Base-by-base conservation (phyloP, 2,113 vertebrate genomes). In the Odontesthes bonariensis region DNA sequence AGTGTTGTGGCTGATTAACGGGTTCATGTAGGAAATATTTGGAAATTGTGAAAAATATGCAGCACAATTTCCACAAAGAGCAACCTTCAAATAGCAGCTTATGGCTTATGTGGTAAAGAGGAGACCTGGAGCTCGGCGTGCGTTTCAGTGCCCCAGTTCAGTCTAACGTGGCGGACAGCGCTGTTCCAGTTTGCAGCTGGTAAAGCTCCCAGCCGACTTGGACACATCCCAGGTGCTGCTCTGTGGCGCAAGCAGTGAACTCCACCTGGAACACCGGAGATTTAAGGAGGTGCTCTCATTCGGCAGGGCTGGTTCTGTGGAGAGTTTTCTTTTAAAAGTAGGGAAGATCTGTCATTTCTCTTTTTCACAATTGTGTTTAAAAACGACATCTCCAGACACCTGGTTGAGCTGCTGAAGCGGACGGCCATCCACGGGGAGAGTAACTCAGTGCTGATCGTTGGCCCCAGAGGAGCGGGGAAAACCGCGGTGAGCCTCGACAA, bases 401-500 rank as follows among this genome's bases (percentile, higher is more conserved):
- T 99, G 75, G 87, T 96, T 90, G 98, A 98, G 75, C 92, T 99
- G 82, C 93, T 99, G 81, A 97, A 84, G 81, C 94, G 95, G 69
- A 98, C 97, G 5, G 94, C 91, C 7, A 20, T 96, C 81, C 91
- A 97, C 3, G 98, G 98, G 68, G 98, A 99, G 87, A 98, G 98
- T 62, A 99, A 99, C 63, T 99, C 98, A 0, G 94, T 97, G 51
- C 95, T 99, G 6, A 90, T 99, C 33, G 93, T 99, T 16, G 97
- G 98, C 3, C 96, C 98, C 38, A 92, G 97, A 74, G 98, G 97
- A 83, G 91, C 95, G 0, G 98, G 98, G 49, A 99, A 99, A 85
- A 96, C 93, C 0, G 91, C 76, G 97, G 98, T 99, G 94, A 84
- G 89, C 0, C 13, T 51, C 47, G 1, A 63, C 5, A 13, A 31